Conservation (phyloP, 2,888 invertebrate species). For the Gryllus longicercus region DNA sequence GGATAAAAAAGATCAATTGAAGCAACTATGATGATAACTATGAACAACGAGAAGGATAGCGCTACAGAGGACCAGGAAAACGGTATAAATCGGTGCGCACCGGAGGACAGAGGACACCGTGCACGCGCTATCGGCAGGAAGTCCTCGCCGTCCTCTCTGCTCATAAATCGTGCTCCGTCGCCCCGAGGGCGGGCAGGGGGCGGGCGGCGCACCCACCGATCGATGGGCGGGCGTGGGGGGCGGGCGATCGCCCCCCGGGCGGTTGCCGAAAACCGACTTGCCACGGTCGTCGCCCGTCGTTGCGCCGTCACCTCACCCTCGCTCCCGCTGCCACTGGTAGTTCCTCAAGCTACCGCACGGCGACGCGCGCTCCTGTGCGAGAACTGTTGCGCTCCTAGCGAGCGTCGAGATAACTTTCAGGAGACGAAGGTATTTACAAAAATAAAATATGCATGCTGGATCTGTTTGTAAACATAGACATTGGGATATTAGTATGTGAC, state of each 20-base stretch:
- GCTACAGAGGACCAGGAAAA: no score
- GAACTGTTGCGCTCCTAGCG: not conserved
- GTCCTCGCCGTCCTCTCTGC: not conserved
- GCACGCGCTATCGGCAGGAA: not conserved
- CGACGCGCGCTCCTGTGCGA: not conserved
- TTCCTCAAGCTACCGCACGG: not conserved
- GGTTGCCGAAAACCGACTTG: not conserved
- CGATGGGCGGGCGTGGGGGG: not conserved
- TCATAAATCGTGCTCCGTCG: not conserved
- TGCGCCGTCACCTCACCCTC: not conserved
- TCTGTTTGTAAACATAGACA: no score
- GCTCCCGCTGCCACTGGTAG: not conserved
- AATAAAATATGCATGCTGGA: no score
- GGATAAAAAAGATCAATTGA: no score
- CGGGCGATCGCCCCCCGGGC: not conserved
- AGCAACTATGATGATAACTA: no score
- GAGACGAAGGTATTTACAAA: no score
- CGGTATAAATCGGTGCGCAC: not conserved
- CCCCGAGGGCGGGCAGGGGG: not conserved
- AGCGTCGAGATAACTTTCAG: no score
- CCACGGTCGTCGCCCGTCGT: no score
- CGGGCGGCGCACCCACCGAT: not conserved
- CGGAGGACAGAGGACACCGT: not conserved
- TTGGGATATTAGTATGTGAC: no score
- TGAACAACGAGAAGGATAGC: no score